phyloP scores from a whole-genome alignment of 2,113 vertebrate species.

The Seriola quinqueradiata region DNA sequence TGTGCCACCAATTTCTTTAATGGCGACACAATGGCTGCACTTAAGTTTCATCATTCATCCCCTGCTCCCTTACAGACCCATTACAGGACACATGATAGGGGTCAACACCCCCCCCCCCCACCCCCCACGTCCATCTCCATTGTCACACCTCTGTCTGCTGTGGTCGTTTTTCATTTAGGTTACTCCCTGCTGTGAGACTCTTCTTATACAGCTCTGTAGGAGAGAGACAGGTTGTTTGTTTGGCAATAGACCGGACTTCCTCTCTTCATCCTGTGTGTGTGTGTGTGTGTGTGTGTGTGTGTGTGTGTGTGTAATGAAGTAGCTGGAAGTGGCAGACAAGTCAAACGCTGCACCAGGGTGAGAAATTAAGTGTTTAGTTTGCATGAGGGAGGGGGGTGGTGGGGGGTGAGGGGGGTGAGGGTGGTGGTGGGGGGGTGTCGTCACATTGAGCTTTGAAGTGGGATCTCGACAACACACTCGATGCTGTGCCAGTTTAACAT shows the following conservation, averaged over 20 bases:
- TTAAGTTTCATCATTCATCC: background rate
- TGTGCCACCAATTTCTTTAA: background rate
- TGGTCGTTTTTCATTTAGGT: constrained; percentile 19
- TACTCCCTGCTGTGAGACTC: constrained; percentile 46
- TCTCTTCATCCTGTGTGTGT: constrained; percentile 32
- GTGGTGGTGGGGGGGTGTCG: too few species aligned
- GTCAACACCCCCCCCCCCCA: background rate
- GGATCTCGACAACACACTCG: constrained; percentile 1
- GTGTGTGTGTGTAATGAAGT: constrained; percentile 31
- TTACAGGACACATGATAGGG: constrained; percentile 6
- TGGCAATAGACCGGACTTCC: constrained; percentile 44
- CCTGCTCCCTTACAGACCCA: constrained; percentile 6
- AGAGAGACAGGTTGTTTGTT: constrained; percentile 67
- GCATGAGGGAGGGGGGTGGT: constrained; percentile 16
- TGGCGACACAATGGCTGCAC: background rate
- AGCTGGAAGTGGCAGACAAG: constrained; percentile 52
- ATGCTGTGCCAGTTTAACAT: background rate
- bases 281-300: constrained; percentile 23
- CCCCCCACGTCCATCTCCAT: constrained; percentile 37
- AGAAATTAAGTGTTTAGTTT: constrained; percentile 64
- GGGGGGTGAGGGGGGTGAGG: background rate
- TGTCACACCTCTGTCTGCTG: constrained; percentile 48
- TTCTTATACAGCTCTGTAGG: constrained; percentile 48
- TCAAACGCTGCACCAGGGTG: constrained; percentile 72
- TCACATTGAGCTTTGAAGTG: constrained; percentile 39